A percentile compares a stretch with the other conserved stretches of the same genome.
phyloP scores from a whole-genome alignment of 2,113 vertebrate genomes.

The Morphnarchus princeps region DNA sequence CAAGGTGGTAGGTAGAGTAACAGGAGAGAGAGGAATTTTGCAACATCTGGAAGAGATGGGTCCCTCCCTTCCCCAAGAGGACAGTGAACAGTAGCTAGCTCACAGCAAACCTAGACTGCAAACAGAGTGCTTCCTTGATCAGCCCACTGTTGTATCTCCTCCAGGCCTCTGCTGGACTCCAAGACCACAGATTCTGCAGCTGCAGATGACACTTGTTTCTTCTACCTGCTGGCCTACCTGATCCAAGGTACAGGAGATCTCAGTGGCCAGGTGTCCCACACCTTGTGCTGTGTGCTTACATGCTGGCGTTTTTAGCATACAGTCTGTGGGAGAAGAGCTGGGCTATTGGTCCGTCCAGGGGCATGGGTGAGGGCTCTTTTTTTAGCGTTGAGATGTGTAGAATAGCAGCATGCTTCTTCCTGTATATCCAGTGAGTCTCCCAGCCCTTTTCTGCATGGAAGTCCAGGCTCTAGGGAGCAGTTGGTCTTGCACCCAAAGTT shows the following conservation, averaged over 20 bases:
- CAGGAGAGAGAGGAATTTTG: not conserved
- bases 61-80: not conserved
- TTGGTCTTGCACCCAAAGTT: not conserved
- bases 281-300: not conserved
- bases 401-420: not conserved
- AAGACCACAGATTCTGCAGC: conserved; percentile 66
- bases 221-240: conserved; percentile 83
- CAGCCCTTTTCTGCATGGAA: not conserved
- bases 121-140: not conserved
- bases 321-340: not conserved
- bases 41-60: not conserved
- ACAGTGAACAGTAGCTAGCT: not conserved
- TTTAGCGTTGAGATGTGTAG: not conserved
- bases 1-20: not conserved
- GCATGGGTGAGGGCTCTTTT: not conserved
- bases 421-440: not conserved
- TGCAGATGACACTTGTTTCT: conserved; percentile 56
- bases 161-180: conserved; percentile 53
- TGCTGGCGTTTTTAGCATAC: not conserved
- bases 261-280: not conserved
- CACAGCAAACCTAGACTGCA: not conserved
- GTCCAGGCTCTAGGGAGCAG: not conserved
- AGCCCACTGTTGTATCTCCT: not conserved
- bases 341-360: not conserved
- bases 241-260: conserved; percentile 73